Percentiles rank a stretch among this genome's conserved stretches.
Conservation (phyloP, 35 echinoderm and acorn worm species). For the Lytechinus variegatus region DNA sequence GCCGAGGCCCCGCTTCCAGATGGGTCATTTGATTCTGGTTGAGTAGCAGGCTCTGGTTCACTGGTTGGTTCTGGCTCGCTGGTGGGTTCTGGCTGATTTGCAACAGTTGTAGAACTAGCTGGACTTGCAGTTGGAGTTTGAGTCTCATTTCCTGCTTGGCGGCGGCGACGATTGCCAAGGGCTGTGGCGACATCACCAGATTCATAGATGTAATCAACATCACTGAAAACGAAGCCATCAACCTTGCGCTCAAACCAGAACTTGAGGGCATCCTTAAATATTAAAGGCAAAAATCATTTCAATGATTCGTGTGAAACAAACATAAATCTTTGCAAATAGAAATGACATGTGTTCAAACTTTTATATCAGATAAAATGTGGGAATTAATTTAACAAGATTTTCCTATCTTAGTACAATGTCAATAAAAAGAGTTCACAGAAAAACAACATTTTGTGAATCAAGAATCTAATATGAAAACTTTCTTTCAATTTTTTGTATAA, state of each 20-base stretch:
- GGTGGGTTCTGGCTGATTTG: background rate
- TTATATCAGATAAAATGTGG: too few relatives aligned
- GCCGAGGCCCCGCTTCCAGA: background rate
- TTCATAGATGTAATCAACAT: constrained; percentile 74
- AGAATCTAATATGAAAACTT: too few relatives aligned
- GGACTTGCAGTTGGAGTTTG: background rate
- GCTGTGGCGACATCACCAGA: background rate
- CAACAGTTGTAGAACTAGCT: background rate
- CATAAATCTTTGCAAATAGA: background rate
- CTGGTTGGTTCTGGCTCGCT: background rate
- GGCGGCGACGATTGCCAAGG: constrained; percentile 42
- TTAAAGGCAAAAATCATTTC: background rate
- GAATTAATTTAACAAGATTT: too few relatives aligned
- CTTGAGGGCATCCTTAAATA: constrained; percentile 56
- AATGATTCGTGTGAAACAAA: background rate
- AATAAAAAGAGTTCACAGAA: too few relatives aligned
- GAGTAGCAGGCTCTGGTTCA: background rate
- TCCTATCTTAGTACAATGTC: too few relatives aligned
- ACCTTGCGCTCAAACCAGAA: constrained; percentile 75
- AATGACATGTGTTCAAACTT: background rate
- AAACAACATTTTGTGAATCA: too few relatives aligned
- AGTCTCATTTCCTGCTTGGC: constrained; percentile 25
- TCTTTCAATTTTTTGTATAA: too few relatives aligned
- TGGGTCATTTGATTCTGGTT: background rate
- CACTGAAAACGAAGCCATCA: constrained; percentile 78